Base-by-base conservation (phyloP, 2,888 invertebrate species). In the Patella caerulea region DNA sequence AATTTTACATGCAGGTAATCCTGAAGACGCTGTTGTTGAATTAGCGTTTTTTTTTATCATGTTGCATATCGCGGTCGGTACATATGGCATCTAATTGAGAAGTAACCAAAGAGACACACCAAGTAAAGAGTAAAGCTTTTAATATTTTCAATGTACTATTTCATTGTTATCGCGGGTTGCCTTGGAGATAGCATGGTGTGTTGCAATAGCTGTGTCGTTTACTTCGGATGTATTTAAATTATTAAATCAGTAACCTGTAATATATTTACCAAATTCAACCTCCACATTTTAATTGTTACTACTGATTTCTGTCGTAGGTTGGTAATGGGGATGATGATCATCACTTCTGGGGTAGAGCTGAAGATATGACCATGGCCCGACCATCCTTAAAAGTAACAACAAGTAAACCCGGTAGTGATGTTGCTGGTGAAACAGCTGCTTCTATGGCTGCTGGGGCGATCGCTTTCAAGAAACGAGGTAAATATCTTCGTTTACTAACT, bases 281-380 rank as follows among this genome's bases (percentile, higher is more conserved):
- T 65, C 9, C 11, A n/a, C 65, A 11, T 12, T n/a, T 65, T 65
- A 9, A 9, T 24, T 24, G 19, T 19, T 65, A 1, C 65, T 17
- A 17, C 17, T 1, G 7, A 12, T 65, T 19, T 65, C 65, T 15
- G 24, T 71, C 56, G 5, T 52, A 84, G 84, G 82, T 83, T 4
- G 85, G 83, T 34, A 79, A 83, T 85, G 94, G 94, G 79, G 86
- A 90, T n/a, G 86, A 92, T n/a, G 94, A 94, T 84, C 94, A 94
- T 83, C 87, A 89, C 2, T 94, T 92, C 86, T 94, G 94, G 94
- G 94, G 94, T 4, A 90, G 94, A 72, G 94, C 94, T 9, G 94
- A 94, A 87, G 94, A 94, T 70, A 88, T 82, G 83, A 93, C 93
- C 78, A 93, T 92, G 88, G 90, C 92, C 0, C 90, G 94, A 76